A percentile compares a stretch with the other conserved stretches of the same genome.
Conservation (phyloP, 2,888 invertebrate species). For the Dusona sp. region DNA sequence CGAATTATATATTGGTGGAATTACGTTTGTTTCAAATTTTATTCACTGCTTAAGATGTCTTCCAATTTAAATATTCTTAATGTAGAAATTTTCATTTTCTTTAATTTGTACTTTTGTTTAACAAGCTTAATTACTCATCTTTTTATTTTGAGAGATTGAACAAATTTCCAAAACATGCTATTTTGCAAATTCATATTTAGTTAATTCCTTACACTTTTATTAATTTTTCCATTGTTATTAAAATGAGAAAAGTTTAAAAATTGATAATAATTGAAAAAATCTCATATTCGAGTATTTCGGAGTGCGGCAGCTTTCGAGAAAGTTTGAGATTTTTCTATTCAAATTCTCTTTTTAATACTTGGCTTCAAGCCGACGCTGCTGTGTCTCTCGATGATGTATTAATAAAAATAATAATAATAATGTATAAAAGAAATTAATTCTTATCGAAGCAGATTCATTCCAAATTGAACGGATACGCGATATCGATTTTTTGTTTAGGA, state of each 20-base stretch:
- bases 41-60: background rate
- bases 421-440: background rate
- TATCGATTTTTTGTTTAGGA: conserved; percentile 66
- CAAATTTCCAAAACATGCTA: too few species aligned
- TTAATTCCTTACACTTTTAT: background rate
- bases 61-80: background rate
- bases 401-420: background rate
- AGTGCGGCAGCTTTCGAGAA: background rate
- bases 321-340: background rate
- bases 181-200: too few species aligned
- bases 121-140: background rate
- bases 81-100: background rate
- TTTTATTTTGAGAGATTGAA: background rate
- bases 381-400: background rate
- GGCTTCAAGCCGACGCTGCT: too few species aligned
- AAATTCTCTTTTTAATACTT: background rate
- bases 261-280: background rate
- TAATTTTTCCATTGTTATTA: background rate
- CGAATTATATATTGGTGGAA: background rate
- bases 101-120: background rate
- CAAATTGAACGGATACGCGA: conserved; percentile 62
- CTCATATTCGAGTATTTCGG: background rate
- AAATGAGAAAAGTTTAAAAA: background rate
- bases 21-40: background rate
- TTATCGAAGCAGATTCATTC: conserved; percentile 26